Evolutionary conservation across 2,113 vertebrate species (phyloP).

Genomic region (Sorex araneus): DNA sequence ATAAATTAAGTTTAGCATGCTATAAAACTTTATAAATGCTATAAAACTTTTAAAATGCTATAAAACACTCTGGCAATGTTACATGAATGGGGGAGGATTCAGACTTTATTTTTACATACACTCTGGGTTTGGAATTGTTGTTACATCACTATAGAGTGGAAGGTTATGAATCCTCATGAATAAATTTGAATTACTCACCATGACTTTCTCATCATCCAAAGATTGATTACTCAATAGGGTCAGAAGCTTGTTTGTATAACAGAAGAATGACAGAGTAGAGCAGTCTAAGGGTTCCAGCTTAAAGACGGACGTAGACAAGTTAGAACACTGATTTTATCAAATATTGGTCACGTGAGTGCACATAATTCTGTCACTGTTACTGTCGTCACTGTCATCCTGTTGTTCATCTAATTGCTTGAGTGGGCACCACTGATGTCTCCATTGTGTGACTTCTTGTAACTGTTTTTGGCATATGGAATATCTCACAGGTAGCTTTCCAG

Average conservation of each 20-base stretch:
- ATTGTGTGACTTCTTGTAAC: too few species aligned
- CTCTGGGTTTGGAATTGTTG: neutral
- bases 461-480: too few species aligned
- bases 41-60: conserved; percentile 17
- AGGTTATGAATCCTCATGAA: neutral
- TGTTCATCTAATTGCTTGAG: too few species aligned
- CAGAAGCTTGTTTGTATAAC: conserved; percentile 6
- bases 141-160: neutral
- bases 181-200: conserved; percentile 9
- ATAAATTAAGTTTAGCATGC: neutral
- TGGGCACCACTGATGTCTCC: too few species aligned
- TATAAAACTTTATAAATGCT: conserved; percentile 23
- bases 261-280: neutral
- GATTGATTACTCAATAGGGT: conserved; percentile 34
- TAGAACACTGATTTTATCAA: neutral
- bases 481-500: too few species aligned
- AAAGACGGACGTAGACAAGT: neutral
- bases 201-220: neutral
- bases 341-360: neutral
- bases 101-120: conserved; percentile 20
- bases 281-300: neutral
- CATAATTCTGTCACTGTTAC: too few species aligned
- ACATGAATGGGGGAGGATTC: neutral
- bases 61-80: neutral
- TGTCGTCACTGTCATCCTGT: too few species aligned